A percentile compares a stretch with the other conserved stretches of the same genome.
phyloP scores from a whole-genome alignment of 2,888 invertebrate genomes.

The Harmothoe impar region DNA sequence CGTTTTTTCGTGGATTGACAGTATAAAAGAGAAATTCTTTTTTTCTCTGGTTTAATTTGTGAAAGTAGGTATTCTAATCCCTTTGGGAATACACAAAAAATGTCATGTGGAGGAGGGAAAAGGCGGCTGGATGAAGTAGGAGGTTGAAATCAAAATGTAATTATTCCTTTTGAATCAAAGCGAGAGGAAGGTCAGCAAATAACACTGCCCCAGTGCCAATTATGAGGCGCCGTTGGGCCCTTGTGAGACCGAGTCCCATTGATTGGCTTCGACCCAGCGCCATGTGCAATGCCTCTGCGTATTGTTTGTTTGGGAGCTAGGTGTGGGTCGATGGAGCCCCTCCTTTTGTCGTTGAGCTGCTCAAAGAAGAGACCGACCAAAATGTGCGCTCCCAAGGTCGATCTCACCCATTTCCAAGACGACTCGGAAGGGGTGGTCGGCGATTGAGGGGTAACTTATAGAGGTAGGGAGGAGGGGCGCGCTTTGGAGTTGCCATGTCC shows the following conservation, averaged over 20 bases:
- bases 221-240: background rate
- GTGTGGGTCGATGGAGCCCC: background rate
- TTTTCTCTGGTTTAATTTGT: background rate
- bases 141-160: constrained; percentile 52
- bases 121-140: background rate
- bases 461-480: background rate
- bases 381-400: constrained; percentile 23
- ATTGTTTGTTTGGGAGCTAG: constrained; percentile 19
- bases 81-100: background rate
- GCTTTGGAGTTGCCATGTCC: background rate
- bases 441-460: background rate
- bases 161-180: constrained; percentile 55
- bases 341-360: constrained; percentile 9
- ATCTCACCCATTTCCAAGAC: background rate
- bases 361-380: background rate
- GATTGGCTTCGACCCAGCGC: constrained; percentile 20
- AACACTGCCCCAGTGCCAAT: constrained; percentile 8
- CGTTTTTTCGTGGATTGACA: no score
- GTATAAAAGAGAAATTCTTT: background rate
- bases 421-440: background rate
- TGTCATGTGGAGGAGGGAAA: background rate
- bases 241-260: constrained; percentile 8
- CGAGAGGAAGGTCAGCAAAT: constrained; percentile 19
- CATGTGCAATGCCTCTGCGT: background rate
- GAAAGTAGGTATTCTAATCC: constrained; percentile 11